Conservation (phyloP, 2,888 invertebrate species). For the Epistrophella euchroma region DNA sequence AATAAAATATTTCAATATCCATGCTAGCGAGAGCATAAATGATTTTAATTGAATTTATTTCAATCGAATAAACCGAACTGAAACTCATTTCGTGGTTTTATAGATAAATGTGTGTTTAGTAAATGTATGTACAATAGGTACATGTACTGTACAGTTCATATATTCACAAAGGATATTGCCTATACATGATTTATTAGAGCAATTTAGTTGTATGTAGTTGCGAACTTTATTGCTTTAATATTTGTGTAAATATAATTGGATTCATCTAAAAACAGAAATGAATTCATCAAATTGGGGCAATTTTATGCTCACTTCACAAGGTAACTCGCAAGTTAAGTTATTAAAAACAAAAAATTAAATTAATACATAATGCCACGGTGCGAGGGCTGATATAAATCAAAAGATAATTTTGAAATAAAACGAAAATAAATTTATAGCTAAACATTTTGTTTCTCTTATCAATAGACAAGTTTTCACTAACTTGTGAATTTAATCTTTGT, state of each 20-base stretch:
- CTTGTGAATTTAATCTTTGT: too few relatives aligned
- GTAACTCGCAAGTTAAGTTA: too few relatives aligned
- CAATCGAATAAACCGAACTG: slow-evolving; percentile 3
- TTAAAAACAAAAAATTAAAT: too few relatives aligned
- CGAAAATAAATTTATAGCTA: too few relatives aligned
- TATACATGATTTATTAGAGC: neutral
- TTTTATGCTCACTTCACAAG: too few relatives aligned
- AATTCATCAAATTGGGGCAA: too few relatives aligned
- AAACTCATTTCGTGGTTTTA: slow-evolving; percentile 50
- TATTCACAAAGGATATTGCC: neutral
- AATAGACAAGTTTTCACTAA: too few relatives aligned
- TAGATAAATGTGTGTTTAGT: neutral
- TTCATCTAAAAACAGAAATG: too few relatives aligned
- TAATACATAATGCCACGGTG: too few relatives aligned
- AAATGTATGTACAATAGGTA: neutral
- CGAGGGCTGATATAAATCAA: too few relatives aligned
- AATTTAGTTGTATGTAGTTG: neutral
- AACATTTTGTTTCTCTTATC: too few relatives aligned
- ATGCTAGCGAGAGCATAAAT: slow-evolving; percentile 8
- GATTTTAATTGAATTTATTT: slow-evolving; percentile 58
- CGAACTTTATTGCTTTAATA: neutral
- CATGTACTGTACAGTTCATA: neutral
- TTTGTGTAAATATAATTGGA: neutral
- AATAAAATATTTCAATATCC: slow-evolving; percentile 9
- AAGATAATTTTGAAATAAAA: too few relatives aligned